phyloP scores from a whole-genome alignment of 2,888 invertebrate genomes.

The Stenurella melanura region DNA sequence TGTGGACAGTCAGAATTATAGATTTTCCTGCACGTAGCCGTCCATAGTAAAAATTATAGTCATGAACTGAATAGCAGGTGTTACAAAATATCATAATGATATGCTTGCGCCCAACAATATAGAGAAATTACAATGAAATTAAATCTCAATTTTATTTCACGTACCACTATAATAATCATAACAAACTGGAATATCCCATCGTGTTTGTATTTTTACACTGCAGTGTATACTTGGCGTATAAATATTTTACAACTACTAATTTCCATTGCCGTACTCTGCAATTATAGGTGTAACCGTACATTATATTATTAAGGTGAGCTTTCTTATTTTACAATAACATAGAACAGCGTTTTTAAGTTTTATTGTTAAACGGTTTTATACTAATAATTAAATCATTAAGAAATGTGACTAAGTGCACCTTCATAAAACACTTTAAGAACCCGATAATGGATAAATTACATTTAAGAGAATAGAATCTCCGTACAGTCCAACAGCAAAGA shows the following conservation, averaged over 20 bases:
- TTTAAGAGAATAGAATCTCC: too few relatives aligned
- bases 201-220: slow-evolving; percentile 43
- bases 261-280: slow-evolving; percentile 65
- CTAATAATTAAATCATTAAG: too few relatives aligned
- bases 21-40: slow-evolving; percentile 52
- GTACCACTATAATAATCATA: slow-evolving; percentile 56
- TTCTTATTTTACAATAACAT: background rate
- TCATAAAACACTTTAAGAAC: background rate
- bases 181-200: slow-evolving; percentile 53
- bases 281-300: slow-evolving; percentile 67
- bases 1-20: slow-evolving; percentile 32
- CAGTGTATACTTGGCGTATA: slow-evolving; percentile 34
- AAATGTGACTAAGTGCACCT: too few relatives aligned
- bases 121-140: slow-evolving; percentile 55
- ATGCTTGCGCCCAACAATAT: slow-evolving; percentile 44
- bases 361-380: background rate
- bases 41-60: slow-evolving; percentile 47
- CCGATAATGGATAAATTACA: too few relatives aligned
- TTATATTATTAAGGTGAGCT: slow-evolving; percentile 49
- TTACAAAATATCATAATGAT: slow-evolving; percentile 53
- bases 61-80: slow-evolving; percentile 51
- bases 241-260: slow-evolving; percentile 66
- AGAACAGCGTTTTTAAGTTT: background rate
- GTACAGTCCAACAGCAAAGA: too few relatives aligned
- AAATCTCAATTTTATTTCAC: slow-evolving; percentile 55